phyloP scores from a whole-genome alignment of 2,113 vertebrate genomes.

The Hippocampus zosterae region DNA sequence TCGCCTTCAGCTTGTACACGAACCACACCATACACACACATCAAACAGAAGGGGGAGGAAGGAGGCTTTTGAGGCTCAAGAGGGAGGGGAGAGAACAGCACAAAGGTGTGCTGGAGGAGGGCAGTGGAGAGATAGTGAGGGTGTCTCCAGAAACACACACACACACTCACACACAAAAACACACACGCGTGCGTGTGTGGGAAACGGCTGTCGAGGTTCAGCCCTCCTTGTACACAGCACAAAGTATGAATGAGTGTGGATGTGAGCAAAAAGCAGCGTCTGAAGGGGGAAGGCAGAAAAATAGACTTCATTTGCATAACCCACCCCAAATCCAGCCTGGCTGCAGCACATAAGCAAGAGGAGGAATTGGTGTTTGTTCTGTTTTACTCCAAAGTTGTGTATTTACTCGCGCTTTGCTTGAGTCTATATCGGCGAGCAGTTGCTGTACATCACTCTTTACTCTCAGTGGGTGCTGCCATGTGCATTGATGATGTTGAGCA shows the following conservation, averaged over 20 bases:
- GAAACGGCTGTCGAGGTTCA: constrained; percentile 51
- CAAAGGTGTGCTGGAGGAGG: constrained; percentile 58
- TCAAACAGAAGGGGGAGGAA: constrained; percentile 22
- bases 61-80: constrained; percentile 38
- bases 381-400: constrained; percentile 10
- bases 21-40: constrained; percentile 25
- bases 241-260: constrained; percentile 52
- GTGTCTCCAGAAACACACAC: constrained; percentile 41
- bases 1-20: constrained; percentile 31
- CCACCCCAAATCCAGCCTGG: constrained; percentile 59
- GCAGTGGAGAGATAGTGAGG: constrained; percentile 33
- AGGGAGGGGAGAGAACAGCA: constrained; percentile 53
- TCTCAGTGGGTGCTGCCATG: constrained; percentile 30
- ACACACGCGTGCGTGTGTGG: constrained; percentile 17
- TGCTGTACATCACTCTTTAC: constrained; percentile 43
- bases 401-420: constrained; percentile 11
- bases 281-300: constrained; percentile 69
- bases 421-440: constrained; percentile 21
- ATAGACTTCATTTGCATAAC: constrained; percentile 67
- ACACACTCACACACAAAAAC: constrained; percentile 6
- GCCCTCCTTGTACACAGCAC: constrained; percentile 41
- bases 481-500: constrained; percentile 27
- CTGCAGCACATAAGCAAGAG: constrained; percentile 7
- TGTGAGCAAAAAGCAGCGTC: constrained; percentile 48
- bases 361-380: constrained; percentile 18